These are phyloP conservation scores for Plagiodera versicolora DNA, from an alignment of 2,888 invertebrate genomes.

Conservation along the genomic window DNA sequence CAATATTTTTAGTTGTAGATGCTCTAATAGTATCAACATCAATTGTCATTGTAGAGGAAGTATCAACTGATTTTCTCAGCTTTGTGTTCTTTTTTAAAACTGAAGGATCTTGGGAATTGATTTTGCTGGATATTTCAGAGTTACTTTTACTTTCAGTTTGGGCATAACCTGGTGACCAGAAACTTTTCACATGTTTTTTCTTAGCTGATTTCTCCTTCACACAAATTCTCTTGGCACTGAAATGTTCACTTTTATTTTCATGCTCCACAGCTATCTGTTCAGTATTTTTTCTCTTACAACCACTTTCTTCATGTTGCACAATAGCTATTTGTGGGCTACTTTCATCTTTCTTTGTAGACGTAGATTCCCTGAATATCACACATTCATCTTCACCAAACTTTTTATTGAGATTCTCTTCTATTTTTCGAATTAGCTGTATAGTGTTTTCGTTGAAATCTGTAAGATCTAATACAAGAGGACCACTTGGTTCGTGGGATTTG, in stretches of 20 bases:
- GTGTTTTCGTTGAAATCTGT: background rate
- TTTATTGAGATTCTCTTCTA: background rate
- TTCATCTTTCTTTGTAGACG: too few species aligned
- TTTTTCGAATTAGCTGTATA: background rate
- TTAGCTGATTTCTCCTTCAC: background rate
- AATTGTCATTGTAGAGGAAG: background rate
- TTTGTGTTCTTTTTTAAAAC: background rate
- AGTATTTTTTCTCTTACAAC: too few species aligned
- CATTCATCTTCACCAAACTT: background rate
- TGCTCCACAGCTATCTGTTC: background rate
- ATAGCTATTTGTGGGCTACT: too few species aligned
- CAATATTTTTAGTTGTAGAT: background rate
- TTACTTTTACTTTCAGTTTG: background rate
- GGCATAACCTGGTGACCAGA: background rate
- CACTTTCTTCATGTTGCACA: too few species aligned
- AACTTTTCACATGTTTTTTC: background rate
- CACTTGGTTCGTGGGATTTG: background rate
- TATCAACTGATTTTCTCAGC: background rate
- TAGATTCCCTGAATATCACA: too few species aligned
- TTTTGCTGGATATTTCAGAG: background rate
- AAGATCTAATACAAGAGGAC: background rate
- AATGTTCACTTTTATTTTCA: background rate
- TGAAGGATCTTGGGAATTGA: background rate
- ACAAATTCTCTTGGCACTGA: background rate
- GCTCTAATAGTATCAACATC: too few species aligned